phyloP scores from a whole-genome alignment of 2,113 vertebrate genomes.

The Picathartes gymnocephalus region DNA sequence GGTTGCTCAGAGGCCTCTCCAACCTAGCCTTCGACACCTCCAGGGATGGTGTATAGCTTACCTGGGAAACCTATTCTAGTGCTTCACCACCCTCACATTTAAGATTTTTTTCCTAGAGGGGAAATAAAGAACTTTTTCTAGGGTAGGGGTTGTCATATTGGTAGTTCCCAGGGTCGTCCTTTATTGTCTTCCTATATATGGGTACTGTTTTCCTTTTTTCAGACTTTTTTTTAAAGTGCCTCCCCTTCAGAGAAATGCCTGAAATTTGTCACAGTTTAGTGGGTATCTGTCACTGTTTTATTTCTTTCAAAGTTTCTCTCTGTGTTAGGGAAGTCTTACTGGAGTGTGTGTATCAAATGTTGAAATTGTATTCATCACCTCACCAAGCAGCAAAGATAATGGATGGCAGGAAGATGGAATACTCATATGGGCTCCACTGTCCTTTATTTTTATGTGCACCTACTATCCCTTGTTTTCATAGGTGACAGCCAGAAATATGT shows the following conservation, averaged over 20 bases:
- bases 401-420: not conserved
- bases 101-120: not conserved
- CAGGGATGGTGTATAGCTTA: not conserved
- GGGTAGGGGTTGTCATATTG: rapidly evolving
- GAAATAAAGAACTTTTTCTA: not conserved
- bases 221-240: not conserved
- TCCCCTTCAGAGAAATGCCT: not conserved
- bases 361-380: not conserved
- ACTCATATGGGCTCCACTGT: not conserved
- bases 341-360: rapidly evolving
- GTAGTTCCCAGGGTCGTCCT: not conserved
- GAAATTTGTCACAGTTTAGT: not conserved
- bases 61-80: not conserved
- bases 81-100: not conserved
- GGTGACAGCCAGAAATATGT: not conserved
- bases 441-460: not conserved
- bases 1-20: not conserved
- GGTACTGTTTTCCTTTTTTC: not conserved
- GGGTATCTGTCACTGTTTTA: not conserved
- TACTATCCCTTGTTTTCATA: not conserved
- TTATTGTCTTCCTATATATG: not conserved
- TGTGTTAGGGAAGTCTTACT: not conserved
- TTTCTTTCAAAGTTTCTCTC: not conserved
- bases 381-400: not conserved
- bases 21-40: not conserved